Base-by-base conservation (phyloP, 2,113 vertebrate species). In the Scartelaos histophorus region DNA sequence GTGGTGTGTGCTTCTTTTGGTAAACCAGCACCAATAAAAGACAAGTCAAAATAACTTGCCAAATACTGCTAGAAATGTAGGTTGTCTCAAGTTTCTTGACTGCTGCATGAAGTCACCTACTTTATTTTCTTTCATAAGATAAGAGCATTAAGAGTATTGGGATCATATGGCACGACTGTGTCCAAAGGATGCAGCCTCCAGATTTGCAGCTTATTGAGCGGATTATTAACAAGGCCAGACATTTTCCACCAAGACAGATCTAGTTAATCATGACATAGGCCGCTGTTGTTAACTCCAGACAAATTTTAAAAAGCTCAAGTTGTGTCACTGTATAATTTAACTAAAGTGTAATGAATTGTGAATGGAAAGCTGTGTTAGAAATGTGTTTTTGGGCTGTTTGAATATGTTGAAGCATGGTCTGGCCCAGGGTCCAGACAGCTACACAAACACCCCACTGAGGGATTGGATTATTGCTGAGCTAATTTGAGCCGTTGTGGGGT, bases 181-280 rank as follows among this genome's bases (percentile, higher is more conserved):
- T 72, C 54, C 16, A 74, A 64, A 45, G 49, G 47, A 79, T 70
- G 84, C 78, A 80, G 60, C 21, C 66, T 73, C 57, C 85, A 83
- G 87, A 88, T 87, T 87, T 83, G 81, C 71, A 85, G 81, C 69
- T 91, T 87, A 90, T n/a, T 70, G 58, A 53, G 51, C 35, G 80
- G 87, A 90, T 90, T 90, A 89, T 84, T 78, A 46, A 49, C 79
- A 84, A 80, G 74, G 74, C 57, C 66, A 73, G 74, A 78, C 66
- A 58, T 84, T 83, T 78, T 75, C 77, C 46, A 17, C 56, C 74
- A 74, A 85, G 66, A 85, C 64, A 56, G 76, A 78, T 77, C 79
- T 24, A 76, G 83, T 83, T 86, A 87, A 91, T 84, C 68, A 61
- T 73, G 54, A 22, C 56, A 45, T 69, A 69, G 70, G 88, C 89